Conservation (phyloP, 1,140 invertebrate species). For the Protaetia brevitarsis region DNA sequence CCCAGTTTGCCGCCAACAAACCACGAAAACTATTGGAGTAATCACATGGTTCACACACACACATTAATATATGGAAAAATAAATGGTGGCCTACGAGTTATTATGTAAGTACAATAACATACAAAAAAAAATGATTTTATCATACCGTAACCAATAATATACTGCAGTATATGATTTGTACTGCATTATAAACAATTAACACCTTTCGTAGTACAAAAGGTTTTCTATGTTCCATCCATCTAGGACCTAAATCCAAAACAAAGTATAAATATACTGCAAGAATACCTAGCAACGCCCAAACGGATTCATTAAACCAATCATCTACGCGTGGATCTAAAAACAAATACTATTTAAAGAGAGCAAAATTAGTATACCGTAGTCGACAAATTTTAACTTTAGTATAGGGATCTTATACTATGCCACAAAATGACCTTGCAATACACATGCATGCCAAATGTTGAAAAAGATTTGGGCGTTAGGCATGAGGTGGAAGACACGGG, state of each 20-base stretch:
- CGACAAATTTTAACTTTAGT: too few relatives aligned
- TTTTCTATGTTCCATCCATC: conserved; percentile 68
- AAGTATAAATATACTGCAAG: conserved; percentile 65
- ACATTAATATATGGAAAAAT: neutral
- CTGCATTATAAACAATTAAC: conserved; percentile 72
- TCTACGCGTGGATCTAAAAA: conserved; percentile 60
- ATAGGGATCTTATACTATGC: too few relatives aligned
- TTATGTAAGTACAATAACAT: neutral
- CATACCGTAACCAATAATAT: conserved; percentile 64
- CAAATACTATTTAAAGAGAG: too few relatives aligned
- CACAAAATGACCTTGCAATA: too few relatives aligned
- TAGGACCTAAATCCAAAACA: conserved; percentile 66
- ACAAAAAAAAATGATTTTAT: neutral
- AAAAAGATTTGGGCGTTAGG: too few relatives aligned
- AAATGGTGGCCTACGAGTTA: conserved; percentile 5
- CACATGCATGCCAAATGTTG: too few relatives aligned
- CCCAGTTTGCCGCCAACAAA: conserved; percentile 54
- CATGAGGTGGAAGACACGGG: too few relatives aligned
- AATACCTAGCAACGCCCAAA: conserved; percentile 56
- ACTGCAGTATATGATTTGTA: conserved; percentile 64
- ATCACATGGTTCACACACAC: conserved; percentile 68
- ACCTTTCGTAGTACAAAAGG: conserved; percentile 68
- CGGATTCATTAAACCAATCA: conserved; percentile 59
- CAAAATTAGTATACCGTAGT: too few relatives aligned
- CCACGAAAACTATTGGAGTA: conserved; percentile 59